Conservation (phyloP, 2,113 vertebrate species). For the Cyanoderma ruficeps region DNA sequence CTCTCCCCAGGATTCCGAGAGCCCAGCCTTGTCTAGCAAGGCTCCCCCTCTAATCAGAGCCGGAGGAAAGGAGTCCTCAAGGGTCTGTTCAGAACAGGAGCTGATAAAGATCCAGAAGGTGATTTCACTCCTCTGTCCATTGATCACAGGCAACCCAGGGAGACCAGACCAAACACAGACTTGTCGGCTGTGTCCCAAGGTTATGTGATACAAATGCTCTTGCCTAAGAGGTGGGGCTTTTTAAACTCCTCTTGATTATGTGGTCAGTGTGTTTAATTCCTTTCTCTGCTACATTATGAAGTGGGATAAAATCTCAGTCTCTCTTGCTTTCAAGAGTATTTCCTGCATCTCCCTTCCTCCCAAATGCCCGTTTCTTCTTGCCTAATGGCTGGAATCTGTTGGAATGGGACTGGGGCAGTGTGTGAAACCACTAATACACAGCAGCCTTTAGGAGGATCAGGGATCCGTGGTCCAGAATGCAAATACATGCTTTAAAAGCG, state of each 20-base stretch:
- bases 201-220: conserved; percentile 43
- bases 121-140: conserved; percentile 56
- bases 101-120: conserved; percentile 62
- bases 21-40: not conserved
- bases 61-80: not conserved
- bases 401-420: not conserved
- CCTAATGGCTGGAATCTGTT: conserved; percentile 12
- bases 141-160: conserved; percentile 62
- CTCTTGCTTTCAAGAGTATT: conserved; percentile 45
- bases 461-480: conserved; percentile 33
- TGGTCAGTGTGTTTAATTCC: conserved; percentile 47
- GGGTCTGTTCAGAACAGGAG: conserved; percentile 25
- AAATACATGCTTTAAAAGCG: conserved; percentile 26
- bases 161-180: conserved; percentile 66
- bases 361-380: conserved; percentile 12
- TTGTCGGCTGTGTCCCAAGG: conserved; percentile 34
- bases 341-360: not conserved
- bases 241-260: conserved; percentile 23
- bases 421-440: conserved; percentile 34
- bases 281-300: conserved; percentile 39
- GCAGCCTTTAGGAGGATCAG: conserved; percentile 28
- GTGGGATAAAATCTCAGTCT: conserved; percentile 43
- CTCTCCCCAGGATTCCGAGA: not conserved
- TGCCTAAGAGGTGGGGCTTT: not conserved
- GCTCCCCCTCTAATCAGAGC: not conserved